A percentile compares a stretch with the other conserved stretches of the same genome.
These are phyloP conservation scores for Chaetodon trifasciatus DNA, from an alignment of 2,797 vertebrate species.

Conservation along the genomic window DNA sequence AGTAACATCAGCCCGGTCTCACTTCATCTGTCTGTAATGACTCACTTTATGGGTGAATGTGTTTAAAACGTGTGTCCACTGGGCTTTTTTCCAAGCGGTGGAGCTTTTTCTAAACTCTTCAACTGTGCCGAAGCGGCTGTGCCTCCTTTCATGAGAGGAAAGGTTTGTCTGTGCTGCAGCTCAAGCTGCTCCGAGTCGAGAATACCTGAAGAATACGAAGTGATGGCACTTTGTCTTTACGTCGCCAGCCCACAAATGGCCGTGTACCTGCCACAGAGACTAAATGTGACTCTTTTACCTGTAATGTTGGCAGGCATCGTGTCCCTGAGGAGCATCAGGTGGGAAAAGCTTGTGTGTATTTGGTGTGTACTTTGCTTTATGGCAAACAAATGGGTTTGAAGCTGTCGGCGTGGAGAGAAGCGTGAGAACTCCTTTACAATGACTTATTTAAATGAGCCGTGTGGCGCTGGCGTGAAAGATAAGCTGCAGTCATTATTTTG, in stretches of 20 bases:
- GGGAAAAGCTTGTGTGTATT: not conserved
- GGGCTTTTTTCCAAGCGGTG: not conserved
- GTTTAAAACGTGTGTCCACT: slow-evolving; percentile 41
- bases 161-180: not conserved
- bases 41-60: slow-evolving; percentile 60
- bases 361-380: slow-evolving; percentile 4
- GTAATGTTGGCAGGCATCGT: slow-evolving; percentile 5
- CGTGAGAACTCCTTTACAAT: slow-evolving; percentile 33
- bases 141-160: not conserved
- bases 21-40: slow-evolving; percentile 57
- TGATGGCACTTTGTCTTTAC: not conserved
- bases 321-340: slow-evolving; percentile 39
- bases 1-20: slow-evolving; percentile 51
- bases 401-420: not conserved
- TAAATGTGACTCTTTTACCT: slow-evolving; percentile 7
- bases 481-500: slow-evolving; percentile 49
- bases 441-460: slow-evolving; percentile 61
- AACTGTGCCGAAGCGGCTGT: not conserved
- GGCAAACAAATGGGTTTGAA: slow-evolving; percentile 50
- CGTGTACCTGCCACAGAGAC: not conserved
- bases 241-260: not conserved
- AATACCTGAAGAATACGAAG: not conserved
- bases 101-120: slow-evolving; percentile 14
- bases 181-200: not conserved
- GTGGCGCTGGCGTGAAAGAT: slow-evolving; percentile 56